Base-by-base conservation (phyloP, 2,888 invertebrate genomes). In the Trissonchulus latispiculum region DNA sequence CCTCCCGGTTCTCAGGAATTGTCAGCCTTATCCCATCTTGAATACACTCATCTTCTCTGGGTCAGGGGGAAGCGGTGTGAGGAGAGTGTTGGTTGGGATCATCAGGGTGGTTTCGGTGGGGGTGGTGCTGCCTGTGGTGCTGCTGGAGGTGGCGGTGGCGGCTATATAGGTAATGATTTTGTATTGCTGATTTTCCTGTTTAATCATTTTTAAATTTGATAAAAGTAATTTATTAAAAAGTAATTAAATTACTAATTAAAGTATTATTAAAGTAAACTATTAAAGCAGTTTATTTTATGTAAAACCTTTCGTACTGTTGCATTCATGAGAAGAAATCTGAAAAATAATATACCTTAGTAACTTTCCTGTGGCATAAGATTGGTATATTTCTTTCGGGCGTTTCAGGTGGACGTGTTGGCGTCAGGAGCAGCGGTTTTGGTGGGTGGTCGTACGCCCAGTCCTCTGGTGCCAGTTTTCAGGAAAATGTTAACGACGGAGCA, bases 121-220 rank as follows among this genome's bases (percentile, higher is more conserved):
- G 78, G 78, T 8, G 78, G 77, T 28, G 77, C 76, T 8, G 71
- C 77, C 36, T 79, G 80, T 72, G 78, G 77, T 2, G 66, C 76
- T 31, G 76, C 76, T 2, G 79, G 80, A 23, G 78, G 79, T 0
- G 77, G 79, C 33, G 79, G 79, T 29, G 79, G 76, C 1, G 79
- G 79, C 2, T 77, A 76, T 68, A 35, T n/a, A 32, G 79, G 76
- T 32, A 75, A 75, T n/a, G n/a, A n/a, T n/a, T n/a, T n/a, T n/a
- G n/a, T n/a, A n/a, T n/a, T n/a, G n/a, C n/a, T n/a, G n/a, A n/a
- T n/a, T n/a, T n/a, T n/a, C n/a, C n/a, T n/a, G n/a, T n/a, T n/a
- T n/a, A n/a, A n/a, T n/a, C n/a, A n/a, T n/a, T n/a, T n/a, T n/a
- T n/a, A n/a, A n/a, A n/a, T n/a, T n/a, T n/a, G n/a, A n/a, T n/a